Conservation (phyloP, 2,113 vertebrate species). For the Rattus rattus region DNA sequence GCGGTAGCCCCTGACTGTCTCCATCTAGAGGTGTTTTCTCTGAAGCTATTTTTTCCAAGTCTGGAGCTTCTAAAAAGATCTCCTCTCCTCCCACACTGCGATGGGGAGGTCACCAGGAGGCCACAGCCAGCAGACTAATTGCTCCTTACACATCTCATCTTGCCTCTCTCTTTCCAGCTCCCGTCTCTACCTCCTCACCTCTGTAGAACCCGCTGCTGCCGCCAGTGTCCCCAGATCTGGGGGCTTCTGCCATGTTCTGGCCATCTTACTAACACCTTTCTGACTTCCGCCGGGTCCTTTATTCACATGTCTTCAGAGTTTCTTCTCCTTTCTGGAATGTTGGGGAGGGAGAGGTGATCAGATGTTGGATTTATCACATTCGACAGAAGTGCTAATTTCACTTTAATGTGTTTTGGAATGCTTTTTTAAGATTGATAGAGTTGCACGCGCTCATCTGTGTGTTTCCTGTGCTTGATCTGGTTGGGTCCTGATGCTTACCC, state of each 20-base stretch:
- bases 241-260: neutral
- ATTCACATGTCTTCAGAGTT: neutral
- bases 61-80: neutral
- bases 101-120: neutral
- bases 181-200: neutral
- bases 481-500: neutral
- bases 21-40: neutral
- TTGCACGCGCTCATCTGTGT: neutral
- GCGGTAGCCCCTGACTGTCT: neutral
- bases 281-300: neutral
- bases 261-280: neutral
- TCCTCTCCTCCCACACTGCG: rapidly evolving
- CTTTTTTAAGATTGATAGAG: neutral
- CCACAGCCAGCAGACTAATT: neutral
- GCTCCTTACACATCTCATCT: no score
- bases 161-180: neutral
- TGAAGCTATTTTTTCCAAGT: neutral
- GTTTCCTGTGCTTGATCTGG: neutral
- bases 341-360: neutral
- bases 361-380: neutral
- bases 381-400: neutral
- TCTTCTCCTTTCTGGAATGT: neutral
- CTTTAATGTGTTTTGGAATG: slow-evolving; percentile 8
- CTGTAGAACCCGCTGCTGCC: neutral
- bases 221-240: neutral